Conservation (phyloP, 2,888 invertebrate species). For the Amphipyra tragopoginis region DNA sequence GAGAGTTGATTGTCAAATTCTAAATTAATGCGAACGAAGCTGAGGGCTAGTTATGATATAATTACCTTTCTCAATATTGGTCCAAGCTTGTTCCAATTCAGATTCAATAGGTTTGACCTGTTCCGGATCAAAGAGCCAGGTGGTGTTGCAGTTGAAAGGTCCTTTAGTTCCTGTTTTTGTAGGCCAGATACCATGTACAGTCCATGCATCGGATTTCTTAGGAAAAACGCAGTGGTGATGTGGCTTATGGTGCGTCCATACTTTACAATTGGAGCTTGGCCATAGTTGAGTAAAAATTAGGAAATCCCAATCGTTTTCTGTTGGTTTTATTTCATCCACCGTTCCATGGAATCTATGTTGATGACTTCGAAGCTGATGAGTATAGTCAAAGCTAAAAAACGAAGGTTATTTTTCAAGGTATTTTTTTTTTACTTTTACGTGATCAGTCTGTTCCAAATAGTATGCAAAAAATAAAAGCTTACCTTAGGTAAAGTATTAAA, state of each 20-base stretch:
- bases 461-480: constrained; percentile 14
- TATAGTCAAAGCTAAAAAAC: constrained; percentile 54
- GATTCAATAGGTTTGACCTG: constrained; percentile 90
- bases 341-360: constrained; percentile 2
- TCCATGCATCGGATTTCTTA: constrained; percentile 91
- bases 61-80: constrained; percentile 92
- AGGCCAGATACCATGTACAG: constrained; percentile 96
- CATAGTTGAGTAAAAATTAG: constrained; percentile 91
- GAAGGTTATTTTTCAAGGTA: constrained; percentile 22
- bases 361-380: constrained; percentile 30
- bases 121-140: constrained; percentile 91
- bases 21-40: no score
- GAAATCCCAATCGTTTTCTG: constrained; percentile 91
- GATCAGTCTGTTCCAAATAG: neutral
- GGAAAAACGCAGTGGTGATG: constrained; percentile 92
- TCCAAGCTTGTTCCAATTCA: constrained; percentile 91
- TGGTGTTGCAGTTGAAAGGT: constrained; percentile 93
- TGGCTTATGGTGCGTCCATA: constrained; percentile 91
- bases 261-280: constrained; percentile 87
- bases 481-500: constrained; percentile 50
- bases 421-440: constrained; percentile 11
- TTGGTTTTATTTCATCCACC: constrained; percentile 3
- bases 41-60: no score
- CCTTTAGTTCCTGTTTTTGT: constrained; percentile 92
- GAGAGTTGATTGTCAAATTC: no score